Evolutionary conservation across 2,113 vertebrate genomes (phyloP).

Genomic region (Seriola dumerili): DNA sequence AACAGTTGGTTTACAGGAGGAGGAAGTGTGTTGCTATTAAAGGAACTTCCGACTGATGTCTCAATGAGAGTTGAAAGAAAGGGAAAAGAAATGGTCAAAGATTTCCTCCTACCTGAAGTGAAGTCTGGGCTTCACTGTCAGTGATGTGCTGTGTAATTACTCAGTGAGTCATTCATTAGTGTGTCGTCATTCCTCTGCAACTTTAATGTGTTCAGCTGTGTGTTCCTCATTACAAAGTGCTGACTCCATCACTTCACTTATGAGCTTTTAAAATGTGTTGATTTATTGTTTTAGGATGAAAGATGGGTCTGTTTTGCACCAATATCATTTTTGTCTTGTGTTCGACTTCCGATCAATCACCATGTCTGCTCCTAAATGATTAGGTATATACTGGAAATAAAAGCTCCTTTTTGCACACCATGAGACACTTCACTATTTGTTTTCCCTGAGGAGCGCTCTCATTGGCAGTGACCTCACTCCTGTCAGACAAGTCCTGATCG

Average conservation of each 20-base stretch:
- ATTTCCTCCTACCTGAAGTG: constrained; percentile 33
- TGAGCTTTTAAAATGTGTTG: background rate
- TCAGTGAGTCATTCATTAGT: constrained; percentile 31
- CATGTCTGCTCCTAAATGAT: background rate
- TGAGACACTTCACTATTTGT: background rate
- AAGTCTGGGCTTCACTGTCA: background rate
- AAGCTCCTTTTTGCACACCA: background rate
- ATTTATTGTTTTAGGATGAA: background rate
- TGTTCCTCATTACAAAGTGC: background rate
- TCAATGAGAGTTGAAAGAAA: constrained; percentile 24
- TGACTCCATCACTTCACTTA: background rate
- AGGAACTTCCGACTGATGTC: constrained; percentile 42
- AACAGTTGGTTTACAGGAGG: constrained; percentile 49
- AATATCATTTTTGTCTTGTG: background rate
- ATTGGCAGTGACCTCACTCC: background rate
- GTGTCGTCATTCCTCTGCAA: constrained; percentile 20
- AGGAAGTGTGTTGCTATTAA: constrained; percentile 62
- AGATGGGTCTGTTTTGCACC: background rate
- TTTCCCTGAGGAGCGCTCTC: background rate
- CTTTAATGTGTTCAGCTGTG: background rate
- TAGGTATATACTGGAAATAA: background rate
- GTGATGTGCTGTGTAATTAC: background rate
- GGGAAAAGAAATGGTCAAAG: background rate
- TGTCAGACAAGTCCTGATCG: constrained; percentile 40
- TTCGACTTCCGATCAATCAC: background rate